Percentiles rank a stretch among this genome's conserved stretches.
Evolutionary conservation across 1,140 invertebrate genomes (phyloP).

Genomic region (Carcinoscorpius rotundicauda): DNA sequence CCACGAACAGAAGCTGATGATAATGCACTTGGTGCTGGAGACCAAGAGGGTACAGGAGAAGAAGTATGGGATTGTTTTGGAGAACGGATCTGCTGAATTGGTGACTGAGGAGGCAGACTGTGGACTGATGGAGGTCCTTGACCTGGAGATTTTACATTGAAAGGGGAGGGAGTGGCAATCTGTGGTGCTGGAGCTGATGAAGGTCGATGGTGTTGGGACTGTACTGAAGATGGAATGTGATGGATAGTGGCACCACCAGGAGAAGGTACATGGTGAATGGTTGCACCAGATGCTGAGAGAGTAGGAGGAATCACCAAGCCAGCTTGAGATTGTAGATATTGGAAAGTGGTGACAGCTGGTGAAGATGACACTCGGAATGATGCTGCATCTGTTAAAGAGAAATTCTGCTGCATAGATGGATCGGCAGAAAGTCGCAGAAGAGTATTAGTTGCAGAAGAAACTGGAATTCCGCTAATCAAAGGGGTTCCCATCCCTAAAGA

Average conservation of each 20-base stretch:
- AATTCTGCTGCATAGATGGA: no score
- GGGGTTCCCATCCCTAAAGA: no score
- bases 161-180: slow-evolving; percentile 21
- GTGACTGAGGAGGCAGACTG: slow-evolving; percentile 20
- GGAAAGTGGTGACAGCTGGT: no score
- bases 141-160: slow-evolving; percentile 12
- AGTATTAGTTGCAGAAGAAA: no score
- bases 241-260: slow-evolving; percentile 14
- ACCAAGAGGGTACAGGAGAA: slow-evolving; percentile 16
- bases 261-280: slow-evolving; percentile 12
- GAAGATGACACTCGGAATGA: no score
- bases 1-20: slow-evolving; percentile 3
- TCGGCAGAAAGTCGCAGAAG: no score
- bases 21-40: slow-evolving; percentile 13
- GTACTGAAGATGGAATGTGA: slow-evolving; percentile 16
- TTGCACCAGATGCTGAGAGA: slow-evolving; percentile 2
- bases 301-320: no score
- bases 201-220: slow-evolving; percentile 18
- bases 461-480: no score
- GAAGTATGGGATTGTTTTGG: slow-evolving; percentile 14
- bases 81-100: slow-evolving; percentile 18
- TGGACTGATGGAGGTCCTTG: slow-evolving; percentile 16
- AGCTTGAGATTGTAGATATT: no score
- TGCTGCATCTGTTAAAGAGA: no score
- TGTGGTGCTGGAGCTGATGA: slow-evolving; percentile 20